Evolutionary conservation across 1,140 invertebrate species (phyloP).

Genomic region (Macrosteles quadrilineatus): DNA sequence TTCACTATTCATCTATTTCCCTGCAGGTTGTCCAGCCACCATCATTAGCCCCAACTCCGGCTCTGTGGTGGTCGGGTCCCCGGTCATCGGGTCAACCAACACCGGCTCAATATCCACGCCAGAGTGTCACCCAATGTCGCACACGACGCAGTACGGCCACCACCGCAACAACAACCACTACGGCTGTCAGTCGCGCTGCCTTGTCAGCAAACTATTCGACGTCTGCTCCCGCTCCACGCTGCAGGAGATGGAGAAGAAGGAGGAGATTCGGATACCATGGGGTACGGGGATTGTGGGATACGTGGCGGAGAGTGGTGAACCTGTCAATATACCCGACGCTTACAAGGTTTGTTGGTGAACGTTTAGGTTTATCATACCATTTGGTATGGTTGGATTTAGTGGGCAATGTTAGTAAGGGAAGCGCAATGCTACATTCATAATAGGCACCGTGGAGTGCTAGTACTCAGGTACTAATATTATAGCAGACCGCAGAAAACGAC

Average conservation of each 20-base stretch:
- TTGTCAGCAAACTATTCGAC: conserved; percentile 93
- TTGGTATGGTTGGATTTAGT: no score
- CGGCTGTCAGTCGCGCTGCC: conserved; percentile 56
- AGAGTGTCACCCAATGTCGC: not conserved
- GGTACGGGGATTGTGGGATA: conserved; percentile 91
- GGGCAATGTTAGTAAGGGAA: no score
- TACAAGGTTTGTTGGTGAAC: conserved; percentile 81
- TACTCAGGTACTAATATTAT: no score
- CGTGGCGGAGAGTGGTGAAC: conserved; percentile 88
- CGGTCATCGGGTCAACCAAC: conserved; percentile 36
- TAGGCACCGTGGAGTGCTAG: no score
- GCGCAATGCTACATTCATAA: no score
- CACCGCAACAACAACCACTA: conserved; percentile 12
- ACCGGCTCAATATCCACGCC: conserved; percentile 15
- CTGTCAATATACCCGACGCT: conserved; percentile 93
- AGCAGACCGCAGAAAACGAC: no score
- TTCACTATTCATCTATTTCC: not conserved
- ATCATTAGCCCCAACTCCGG: conserved; percentile 30
- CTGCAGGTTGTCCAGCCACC: not conserved
- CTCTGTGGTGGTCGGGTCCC: conserved; percentile 37
- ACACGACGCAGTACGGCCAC: conserved; percentile 14
- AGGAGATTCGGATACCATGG: conserved; percentile 90
- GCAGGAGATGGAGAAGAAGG: conserved; percentile 87
- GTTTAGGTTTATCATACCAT: no score
- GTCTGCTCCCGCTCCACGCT: conserved; percentile 87